These are phyloP conservation scores for Drosophila oshimai DNA, from an alignment of 1,140 invertebrate species.

Conservation along the genomic window DNA sequence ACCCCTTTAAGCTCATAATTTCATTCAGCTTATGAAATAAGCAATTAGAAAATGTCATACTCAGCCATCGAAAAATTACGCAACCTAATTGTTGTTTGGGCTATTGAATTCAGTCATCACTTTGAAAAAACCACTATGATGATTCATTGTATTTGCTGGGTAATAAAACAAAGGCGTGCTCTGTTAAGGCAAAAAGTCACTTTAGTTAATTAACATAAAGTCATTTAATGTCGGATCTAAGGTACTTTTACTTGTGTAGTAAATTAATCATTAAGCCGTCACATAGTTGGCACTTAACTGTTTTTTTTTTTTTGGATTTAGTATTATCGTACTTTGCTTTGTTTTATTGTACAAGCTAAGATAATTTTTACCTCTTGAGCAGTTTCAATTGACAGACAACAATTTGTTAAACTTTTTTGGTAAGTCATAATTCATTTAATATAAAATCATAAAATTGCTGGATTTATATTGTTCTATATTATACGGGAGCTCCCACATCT, in stretches of 20 bases:
- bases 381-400: too few species aligned
- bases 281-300: too few species aligned
- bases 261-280: not conserved
- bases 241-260: not conserved
- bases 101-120: constrained; percentile 7
- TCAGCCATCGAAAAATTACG: not conserved
- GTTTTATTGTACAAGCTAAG: too few species aligned
- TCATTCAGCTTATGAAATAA: not conserved
- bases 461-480: not conserved
- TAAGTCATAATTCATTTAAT: too few species aligned
- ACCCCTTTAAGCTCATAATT: too few species aligned
- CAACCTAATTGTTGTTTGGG: not conserved
- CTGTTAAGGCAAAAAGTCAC: not conserved
- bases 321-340: not conserved
- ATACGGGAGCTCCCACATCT: not conserved
- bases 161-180: constrained; percentile 22
- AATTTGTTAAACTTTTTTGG: too few species aligned
- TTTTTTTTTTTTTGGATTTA: not conserved
- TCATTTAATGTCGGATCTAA: not conserved
- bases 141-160: constrained; percentile 9
- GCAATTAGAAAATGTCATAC: not conserved
- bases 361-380: too few species aligned
- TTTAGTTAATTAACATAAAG: constrained; percentile 28
- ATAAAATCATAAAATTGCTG: too few species aligned
- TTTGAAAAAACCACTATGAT: not conserved